A percentile compares a stretch with the other conserved stretches of the same genome.
These are phyloP conservation scores for Aphrocallistes beatrix DNA, from an alignment of 37 sponge, comb jelly and placozoan genomes.

Conservation along the genomic window DNA sequence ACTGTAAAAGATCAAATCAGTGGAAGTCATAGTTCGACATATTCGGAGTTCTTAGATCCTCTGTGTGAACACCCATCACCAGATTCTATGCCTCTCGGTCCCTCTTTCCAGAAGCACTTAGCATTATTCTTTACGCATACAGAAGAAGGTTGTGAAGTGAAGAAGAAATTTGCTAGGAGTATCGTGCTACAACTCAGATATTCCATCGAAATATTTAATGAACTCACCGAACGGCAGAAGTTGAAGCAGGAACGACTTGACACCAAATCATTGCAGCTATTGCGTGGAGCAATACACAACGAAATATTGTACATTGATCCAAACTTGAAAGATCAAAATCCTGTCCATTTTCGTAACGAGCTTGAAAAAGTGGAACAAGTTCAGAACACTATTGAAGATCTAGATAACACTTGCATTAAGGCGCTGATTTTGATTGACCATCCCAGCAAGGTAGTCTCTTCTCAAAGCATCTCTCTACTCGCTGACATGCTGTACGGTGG, in stretches of 20 bases:
- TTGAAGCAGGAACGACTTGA: background rate
- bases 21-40: background rate
- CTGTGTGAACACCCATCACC: background rate
- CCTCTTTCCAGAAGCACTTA: slow-evolving; percentile 11
- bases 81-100: background rate
- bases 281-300: slow-evolving; percentile 56
- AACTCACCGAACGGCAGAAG: background rate
- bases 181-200: background rate
- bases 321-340: slow-evolving; percentile 29
- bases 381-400: background rate
- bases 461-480: background rate
- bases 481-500: slow-evolving; percentile 10
- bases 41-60: background rate
- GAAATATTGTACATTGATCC: slow-evolving; percentile 50
- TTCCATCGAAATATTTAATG: background rate
- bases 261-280: slow-evolving; percentile 8
- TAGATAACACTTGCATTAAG: background rate
- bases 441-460: background rate
- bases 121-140: background rate
- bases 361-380: background rate
- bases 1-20: slow-evolving; percentile 6
- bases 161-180: background rate
- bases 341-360: slow-evolving; percentile 23
- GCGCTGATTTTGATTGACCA: background rate
- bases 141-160: background rate